These are phyloP conservation scores for Drosophila fungiperda DNA, from an alignment of 2,888 invertebrate species.

Conservation along the genomic window DNA sequence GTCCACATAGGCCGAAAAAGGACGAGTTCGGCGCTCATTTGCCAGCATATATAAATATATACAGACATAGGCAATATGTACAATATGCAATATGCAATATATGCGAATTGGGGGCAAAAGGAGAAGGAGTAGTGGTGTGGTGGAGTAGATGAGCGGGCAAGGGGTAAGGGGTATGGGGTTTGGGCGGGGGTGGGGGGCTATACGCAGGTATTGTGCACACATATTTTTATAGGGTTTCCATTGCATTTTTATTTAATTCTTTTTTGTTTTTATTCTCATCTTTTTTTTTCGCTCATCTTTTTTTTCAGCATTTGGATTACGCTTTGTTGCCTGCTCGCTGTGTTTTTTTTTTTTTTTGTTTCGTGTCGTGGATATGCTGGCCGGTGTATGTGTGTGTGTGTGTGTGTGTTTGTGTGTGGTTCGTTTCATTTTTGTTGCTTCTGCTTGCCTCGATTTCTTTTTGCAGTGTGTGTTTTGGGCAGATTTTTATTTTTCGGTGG, in stretches of 20 bases:
- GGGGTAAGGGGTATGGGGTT: neutral
- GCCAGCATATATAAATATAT: slow-evolving; percentile 51
- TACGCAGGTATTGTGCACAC: slow-evolving; percentile 52
- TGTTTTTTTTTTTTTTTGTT: slow-evolving; percentile 36
- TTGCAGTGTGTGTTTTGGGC: slow-evolving; percentile 70
- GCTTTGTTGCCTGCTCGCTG: slow-evolving; percentile 62
- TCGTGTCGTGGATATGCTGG: slow-evolving; percentile 24
- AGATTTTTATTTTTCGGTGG: slow-evolving; percentile 81
- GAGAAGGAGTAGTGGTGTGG: neutral
- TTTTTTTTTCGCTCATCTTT: slow-evolving; percentile 32
- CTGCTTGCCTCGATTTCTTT: slow-evolving; percentile 55
- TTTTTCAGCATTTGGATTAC: slow-evolving; percentile 76
- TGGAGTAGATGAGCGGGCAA: neutral
- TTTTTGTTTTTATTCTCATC: slow-evolving; percentile 33
- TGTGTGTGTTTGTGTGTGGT: slow-evolving; percentile 33
- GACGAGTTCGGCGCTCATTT: slow-evolving; percentile 76
- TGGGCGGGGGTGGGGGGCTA: neutral
- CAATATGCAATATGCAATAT: slow-evolving; percentile 19
- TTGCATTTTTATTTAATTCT: slow-evolving; percentile 62
- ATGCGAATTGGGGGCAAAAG: slow-evolving; percentile 1
- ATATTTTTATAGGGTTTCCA: slow-evolving; percentile 82
- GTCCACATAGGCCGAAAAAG: slow-evolving; percentile 77
- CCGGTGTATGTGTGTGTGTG: slow-evolving; percentile 26
- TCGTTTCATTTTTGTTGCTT: slow-evolving; percentile 32
- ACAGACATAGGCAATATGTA: slow-evolving; percentile 18